Evolutionary conservation across 2,797 vertebrate genomes (phyloP).

Genomic region (Periparus ater): DNA sequence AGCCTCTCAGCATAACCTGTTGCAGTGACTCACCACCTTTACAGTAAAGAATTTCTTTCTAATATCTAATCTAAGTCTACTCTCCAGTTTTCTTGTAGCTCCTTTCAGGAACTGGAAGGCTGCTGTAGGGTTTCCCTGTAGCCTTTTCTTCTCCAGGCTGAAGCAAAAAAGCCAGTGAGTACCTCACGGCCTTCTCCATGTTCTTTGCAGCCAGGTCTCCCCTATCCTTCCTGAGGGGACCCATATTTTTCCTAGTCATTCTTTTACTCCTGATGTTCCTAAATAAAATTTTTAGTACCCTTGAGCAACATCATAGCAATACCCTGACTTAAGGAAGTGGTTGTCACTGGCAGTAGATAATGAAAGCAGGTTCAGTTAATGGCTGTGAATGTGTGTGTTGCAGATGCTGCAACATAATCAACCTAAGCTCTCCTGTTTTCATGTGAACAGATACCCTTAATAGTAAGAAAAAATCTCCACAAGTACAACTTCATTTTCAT

Average conservation of each 20-base stretch:
- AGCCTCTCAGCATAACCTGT: background rate
- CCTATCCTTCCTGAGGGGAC: background rate
- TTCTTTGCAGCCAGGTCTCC: background rate
- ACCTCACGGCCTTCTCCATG: background rate
- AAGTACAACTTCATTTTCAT: background rate
- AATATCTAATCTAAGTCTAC: too few species aligned
- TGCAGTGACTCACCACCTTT: background rate
- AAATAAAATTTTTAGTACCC: background rate
- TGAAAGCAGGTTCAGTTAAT: background rate
- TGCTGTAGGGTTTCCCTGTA: background rate
- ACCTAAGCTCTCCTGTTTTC: background rate
- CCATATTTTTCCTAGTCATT: background rate
- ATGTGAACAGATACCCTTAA: background rate
- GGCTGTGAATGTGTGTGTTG: background rate
- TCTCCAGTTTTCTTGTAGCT: background rate
- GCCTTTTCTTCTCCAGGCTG: background rate
- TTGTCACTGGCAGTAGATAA: background rate
- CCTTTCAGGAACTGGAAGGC: background rate
- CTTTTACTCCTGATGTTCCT: background rate
- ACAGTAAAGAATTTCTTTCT: background rate
- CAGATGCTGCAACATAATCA: background rate
- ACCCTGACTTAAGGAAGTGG: background rate
- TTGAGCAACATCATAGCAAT: too few species aligned
- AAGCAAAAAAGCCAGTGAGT: background rate
- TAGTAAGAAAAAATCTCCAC: background rate